These are phyloP conservation scores for Chaetorhynchus papuensis DNA, from an alignment of 2,113 vertebrate species.

Conservation along the genomic window DNA sequence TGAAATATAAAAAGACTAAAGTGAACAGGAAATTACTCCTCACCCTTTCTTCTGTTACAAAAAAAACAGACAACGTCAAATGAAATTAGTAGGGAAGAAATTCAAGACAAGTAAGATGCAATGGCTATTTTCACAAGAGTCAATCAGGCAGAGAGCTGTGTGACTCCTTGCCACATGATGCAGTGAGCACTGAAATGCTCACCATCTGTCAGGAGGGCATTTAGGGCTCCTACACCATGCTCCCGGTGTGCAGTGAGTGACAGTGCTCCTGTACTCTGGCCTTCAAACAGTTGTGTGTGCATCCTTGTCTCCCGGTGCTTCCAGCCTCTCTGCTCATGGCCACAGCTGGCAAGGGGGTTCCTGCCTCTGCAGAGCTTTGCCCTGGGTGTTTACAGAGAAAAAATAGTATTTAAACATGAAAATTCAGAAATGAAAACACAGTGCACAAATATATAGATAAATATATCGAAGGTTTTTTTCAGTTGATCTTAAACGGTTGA, in stretches of 20 bases:
- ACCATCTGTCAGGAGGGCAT: background rate
- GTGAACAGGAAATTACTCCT: background rate
- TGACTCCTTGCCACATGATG: background rate
- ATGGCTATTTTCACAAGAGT: background rate
- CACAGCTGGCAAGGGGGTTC: background rate
- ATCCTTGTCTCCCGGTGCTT: fast-evolving
- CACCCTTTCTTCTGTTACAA: background rate
- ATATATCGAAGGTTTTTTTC: background rate
- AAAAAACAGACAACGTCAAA: background rate
- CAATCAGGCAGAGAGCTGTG: background rate
- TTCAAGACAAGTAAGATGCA: background rate
- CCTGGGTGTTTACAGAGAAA: background rate
- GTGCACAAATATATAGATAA: background rate
- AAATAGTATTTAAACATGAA: background rate
- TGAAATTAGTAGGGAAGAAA: background rate
- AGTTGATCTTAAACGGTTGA: background rate
- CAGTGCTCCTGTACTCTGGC: background rate
- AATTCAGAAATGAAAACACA: background rate
- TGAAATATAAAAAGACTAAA: background rate
- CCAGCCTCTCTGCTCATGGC: background rate
- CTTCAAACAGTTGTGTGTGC: background rate
- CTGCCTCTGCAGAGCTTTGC: background rate
- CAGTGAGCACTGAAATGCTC: background rate
- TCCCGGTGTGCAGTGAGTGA: background rate
- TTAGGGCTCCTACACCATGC: background rate